Evolutionary conservation across 2,888 invertebrate species (phyloP), one percentile per base, ranked within the genome.

Genomic region (Scaptomyza parva): DNA sequence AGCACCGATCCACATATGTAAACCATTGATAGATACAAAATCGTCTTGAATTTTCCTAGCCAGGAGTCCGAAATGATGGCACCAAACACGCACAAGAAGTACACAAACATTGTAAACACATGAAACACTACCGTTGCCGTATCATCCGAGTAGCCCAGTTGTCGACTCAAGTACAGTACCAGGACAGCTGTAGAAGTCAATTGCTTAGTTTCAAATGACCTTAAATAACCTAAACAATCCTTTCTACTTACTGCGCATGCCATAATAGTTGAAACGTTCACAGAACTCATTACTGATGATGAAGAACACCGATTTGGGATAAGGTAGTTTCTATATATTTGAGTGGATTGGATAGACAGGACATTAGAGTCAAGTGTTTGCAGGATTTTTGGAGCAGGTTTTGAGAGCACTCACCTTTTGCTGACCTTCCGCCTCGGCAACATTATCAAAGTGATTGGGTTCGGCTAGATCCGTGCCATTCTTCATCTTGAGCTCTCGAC

Each of bases 251-350:
- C 97, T 96, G 94, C 95, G 94, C 96, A 98, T 96, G 88, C 98
- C 98, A 93, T 98, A 99, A 92, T 94, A 99, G 59, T 96, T 96
- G 92, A 98, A 99, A 69, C 98, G 93, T 92, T 99, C 98, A 91
- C 98, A 99, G 92, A 98, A 98, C 91, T 99, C 99, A 92, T 97
- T 97, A 83, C 95, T 94, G 78, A 99, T 94, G 86, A 99, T 98
- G 91, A 98, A 96, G 88, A 96, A 95, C 1, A 98, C 96, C 17
- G 96, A 94, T 82, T 94, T 95, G 0, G 98, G 98, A 88, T 91
- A 92, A 0, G 90, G 91, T 8, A 88, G 40, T 91, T 91, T 91
- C 91, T 91, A 54, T 1, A 64, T 60, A 37, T 53, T 2, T 22
- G 3, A 17, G 6, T 0, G 24, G 28, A 2, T 14, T 1, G n/a